Conservation (phyloP, 1,140 invertebrate genomes). For the Drosophila ogumai region DNA sequence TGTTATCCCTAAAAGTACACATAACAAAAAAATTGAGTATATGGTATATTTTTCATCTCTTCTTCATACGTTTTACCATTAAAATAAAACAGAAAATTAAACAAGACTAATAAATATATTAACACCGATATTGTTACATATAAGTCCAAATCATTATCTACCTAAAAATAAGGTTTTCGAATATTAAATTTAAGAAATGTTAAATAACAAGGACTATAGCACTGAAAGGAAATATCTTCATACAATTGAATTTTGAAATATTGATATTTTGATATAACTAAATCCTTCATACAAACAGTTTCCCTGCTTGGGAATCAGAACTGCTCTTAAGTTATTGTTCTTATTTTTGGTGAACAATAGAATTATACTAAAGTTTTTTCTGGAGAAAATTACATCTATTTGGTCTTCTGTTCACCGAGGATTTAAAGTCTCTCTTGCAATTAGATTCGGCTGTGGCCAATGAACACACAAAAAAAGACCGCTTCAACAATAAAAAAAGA, state of each 20-base stretch:
- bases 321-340: too few relatives aligned
- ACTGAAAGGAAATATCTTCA: too few relatives aligned
- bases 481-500: slow-evolving; percentile 25
- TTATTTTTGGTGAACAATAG: neutral
- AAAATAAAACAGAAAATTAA: neutral
- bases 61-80: neutral
- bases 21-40: neutral
- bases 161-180: too few relatives aligned
- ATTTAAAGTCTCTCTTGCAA: slow-evolving; percentile 63
- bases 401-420: slow-evolving; percentile 29
- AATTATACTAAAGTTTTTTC: neutral
- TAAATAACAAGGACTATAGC: too few relatives aligned
- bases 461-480: slow-evolving; percentile 36
- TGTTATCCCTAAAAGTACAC: slow-evolving; percentile 1
- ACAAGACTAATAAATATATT: too few relatives aligned
- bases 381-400: neutral
- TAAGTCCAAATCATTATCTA: too few relatives aligned
- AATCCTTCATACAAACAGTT: neutral
- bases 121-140: too few relatives aligned
- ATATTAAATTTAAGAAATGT: neutral
- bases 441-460: slow-evolving; percentile 64
- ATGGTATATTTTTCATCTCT: neutral
- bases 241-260: too few relatives aligned
- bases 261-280: too few relatives aligned
- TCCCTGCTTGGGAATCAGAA: neutral